phyloP scores from a whole-genome alignment of 2,888 invertebrate species.

The Mesorhabditis belari region DNA sequence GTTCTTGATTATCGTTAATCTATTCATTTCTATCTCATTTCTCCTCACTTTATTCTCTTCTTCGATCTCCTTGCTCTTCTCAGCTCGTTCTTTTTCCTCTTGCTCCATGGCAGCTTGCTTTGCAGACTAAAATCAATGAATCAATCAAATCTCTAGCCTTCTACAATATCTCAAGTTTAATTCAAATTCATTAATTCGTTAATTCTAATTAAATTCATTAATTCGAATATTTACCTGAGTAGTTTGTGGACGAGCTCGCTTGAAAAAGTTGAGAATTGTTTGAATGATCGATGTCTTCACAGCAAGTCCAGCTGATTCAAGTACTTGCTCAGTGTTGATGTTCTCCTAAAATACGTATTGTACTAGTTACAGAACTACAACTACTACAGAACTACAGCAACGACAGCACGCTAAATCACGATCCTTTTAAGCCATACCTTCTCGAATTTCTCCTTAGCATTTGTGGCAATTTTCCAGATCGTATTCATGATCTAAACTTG shows the following conservation, averaged over 20 bases:
- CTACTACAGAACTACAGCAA: too few species aligned
- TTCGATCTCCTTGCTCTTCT: neutral
- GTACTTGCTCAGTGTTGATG: slow-evolving; percentile 39
- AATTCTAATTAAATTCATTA: too few species aligned
- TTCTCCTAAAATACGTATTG: too few species aligned
- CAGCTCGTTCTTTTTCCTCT: neutral
- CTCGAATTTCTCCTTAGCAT: slow-evolving; percentile 35
- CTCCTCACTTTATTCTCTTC: neutral
- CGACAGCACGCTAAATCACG: too few species aligned
- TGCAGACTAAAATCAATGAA: neutral
- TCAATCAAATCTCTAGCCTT: too few species aligned
- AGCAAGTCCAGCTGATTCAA: slow-evolving; percentile 26
- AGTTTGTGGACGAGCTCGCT: slow-evolving; percentile 6
- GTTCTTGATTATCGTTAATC: too few species aligned
- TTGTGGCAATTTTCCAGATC: slow-evolving; percentile 37
- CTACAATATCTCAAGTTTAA: too few species aligned
- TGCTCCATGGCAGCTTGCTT: neutral
- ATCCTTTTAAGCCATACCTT: slow-evolving; percentile 26
- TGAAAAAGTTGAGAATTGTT: slow-evolving; percentile 44
- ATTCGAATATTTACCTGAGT: too few species aligned
- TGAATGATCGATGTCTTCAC: slow-evolving; percentile 36
- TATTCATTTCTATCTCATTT: too few species aligned
- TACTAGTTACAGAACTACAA: too few species aligned
- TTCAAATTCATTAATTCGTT: too few species aligned
- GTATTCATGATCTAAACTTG: too few species aligned